Evolutionary conservation across 2,113 vertebrate species (phyloP).

Genomic region (Pipa parva): DNA sequence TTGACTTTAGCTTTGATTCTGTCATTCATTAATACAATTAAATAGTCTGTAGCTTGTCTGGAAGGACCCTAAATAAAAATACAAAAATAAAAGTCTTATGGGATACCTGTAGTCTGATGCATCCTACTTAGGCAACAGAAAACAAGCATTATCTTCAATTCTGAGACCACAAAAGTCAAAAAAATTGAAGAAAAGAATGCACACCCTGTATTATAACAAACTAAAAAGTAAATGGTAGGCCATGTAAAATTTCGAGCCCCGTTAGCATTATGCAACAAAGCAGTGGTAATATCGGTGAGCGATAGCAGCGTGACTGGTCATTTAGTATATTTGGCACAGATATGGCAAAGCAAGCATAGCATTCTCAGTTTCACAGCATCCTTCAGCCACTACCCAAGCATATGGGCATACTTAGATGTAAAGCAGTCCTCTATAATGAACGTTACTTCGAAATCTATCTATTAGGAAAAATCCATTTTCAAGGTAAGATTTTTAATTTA

Average conservation of each 20-base stretch:
- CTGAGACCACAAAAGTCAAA: background rate
- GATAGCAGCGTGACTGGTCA: slow-evolving; percentile 59
- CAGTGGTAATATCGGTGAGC: slow-evolving; percentile 54
- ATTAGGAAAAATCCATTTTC: no score
- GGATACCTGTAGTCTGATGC: no score
- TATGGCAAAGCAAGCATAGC: slow-evolving; percentile 70
- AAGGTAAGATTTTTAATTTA: no score
- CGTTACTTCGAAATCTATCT: background rate
- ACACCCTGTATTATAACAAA: background rate
- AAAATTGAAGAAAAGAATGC: background rate
- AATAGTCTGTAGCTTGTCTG: no score
- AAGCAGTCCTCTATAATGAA: background rate
- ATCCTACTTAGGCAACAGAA: no score
- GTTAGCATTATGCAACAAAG: slow-evolving; percentile 55
- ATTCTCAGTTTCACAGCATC: slow-evolving; percentile 57
- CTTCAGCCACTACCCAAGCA: background rate
- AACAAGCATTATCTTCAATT: background rate
- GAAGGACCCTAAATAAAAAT: no score
- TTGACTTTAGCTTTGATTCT: no score
- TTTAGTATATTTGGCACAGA: slow-evolving; percentile 59
- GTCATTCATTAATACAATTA: no score
- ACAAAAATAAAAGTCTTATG: no score
- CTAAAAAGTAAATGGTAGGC: slow-evolving; percentile 49
- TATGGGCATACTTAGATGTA: background rate
- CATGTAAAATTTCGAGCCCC: slow-evolving; percentile 68